Base-by-base conservation (phyloP, 53 echinoderm and acorn worm species). In the Paelopatides confundens region DNA sequence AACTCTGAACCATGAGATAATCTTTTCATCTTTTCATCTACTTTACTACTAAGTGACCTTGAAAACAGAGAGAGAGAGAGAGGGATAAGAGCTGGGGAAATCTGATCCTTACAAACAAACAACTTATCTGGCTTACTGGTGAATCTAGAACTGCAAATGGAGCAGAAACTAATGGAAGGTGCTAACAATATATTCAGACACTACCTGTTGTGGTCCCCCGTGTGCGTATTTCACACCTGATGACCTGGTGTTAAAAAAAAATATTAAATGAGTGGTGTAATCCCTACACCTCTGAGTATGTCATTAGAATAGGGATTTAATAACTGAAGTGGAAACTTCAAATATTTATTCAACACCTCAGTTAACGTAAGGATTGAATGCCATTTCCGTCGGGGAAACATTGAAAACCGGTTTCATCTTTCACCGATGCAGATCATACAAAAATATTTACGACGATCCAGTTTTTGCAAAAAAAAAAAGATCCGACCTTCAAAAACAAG, bases 141-240 rank as follows among this genome's bases (percentile, higher is more conserved):
- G 2, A 58, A 58, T 6, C 58, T 58, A 58, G 21, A 58, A 58
- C 40, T 39, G 74, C 74, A 74, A 74, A 74, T 74, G 40, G 74
- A 74, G 74, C 74, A 74, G 39, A 74, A 74, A 74, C 74, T 39
- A 27, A 74, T 27, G 26, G 46, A 26, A 74, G 74, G 74, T 74
- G 74, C 46, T 74, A 39, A 74, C 17, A 39, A 39, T 6, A 74
- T 74, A 40, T 35, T 27, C 74, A 26, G 39, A 74, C 74, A 39
- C 27, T 74, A 39, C 47, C 74, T 74, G 40, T 74, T 74, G n/a
- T 39, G 29, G 27, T 37, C 43, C 74, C 74, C 29, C 28, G n/a
- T 33, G 74, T 74, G 74, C 7, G 31, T 12, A 35, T 15, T 74
- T 74, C 74, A 74, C 74, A 74, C 74, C 74, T 74, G 24, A 21